phyloP scores from a whole-genome alignment of 2,888 invertebrate genomes.

The Catotricha subobsoleta region DNA sequence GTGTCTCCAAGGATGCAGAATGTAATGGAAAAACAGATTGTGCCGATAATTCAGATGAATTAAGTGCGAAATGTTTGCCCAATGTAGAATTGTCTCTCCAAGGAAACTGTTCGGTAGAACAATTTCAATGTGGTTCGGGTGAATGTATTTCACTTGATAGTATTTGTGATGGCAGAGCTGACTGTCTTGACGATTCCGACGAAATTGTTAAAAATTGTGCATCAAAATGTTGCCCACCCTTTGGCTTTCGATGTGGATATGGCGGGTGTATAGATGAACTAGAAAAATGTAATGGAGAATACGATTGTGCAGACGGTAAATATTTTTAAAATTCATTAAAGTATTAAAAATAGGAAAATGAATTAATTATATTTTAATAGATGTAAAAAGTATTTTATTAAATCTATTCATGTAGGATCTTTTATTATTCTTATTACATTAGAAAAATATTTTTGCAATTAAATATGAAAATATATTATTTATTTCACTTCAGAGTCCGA shows the following conservation, averaged over 20 bases:
- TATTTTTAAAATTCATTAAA: slow-evolving; percentile 9
- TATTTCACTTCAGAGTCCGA: too few species aligned
- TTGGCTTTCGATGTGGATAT: slow-evolving; percentile 22
- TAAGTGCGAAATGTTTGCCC: neutral
- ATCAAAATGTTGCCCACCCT: slow-evolving; percentile 29
- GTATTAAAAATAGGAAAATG: neutral
- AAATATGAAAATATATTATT: too few species aligned
- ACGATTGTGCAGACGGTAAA: slow-evolving; percentile 16
- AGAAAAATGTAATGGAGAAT: slow-evolving; percentile 14
- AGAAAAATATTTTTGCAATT: too few species aligned
- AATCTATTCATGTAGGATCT: too few species aligned
- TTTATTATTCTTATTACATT: too few species aligned
- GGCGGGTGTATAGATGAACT: slow-evolving; percentile 17
- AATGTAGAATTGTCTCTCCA: neutral
- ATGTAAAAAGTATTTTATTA: too few species aligned
- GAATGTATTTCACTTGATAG: slow-evolving; percentile 9
- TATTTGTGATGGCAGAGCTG: slow-evolving; percentile 25
- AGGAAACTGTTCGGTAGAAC: slow-evolving; percentile 4
- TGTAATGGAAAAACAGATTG: slow-evolving; percentile 25
- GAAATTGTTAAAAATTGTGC: slow-evolving; percentile 18
- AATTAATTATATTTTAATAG: too few species aligned
- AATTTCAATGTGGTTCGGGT: slow-evolving; percentile 7
- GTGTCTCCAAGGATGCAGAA: slow-evolving; percentile 34
- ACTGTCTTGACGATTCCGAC: slow-evolving; percentile 10
- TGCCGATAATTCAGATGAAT: slow-evolving; percentile 10